These are phyloP conservation scores for Micrasema minimum DNA, from an alignment of 1,140 invertebrate genomes.

Conservation along the genomic window DNA sequence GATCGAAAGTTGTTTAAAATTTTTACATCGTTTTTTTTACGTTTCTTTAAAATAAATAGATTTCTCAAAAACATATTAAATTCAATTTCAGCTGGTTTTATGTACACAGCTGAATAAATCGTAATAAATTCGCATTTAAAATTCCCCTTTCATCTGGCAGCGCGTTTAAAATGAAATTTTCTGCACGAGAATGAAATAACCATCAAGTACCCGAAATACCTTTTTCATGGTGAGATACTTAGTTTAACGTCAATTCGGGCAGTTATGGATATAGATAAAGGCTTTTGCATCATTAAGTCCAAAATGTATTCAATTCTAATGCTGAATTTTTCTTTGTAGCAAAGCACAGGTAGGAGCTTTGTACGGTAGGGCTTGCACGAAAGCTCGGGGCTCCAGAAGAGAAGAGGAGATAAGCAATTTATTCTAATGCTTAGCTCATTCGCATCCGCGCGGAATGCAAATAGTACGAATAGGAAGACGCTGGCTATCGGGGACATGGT, in stretches of 20 bases:
- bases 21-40: too few relatives aligned
- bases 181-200: constrained; percentile 25
- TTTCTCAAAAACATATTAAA: too few relatives aligned
- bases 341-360: constrained; percentile 42
- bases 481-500: constrained; percentile 8
- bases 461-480: constrained; percentile 30
- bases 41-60: too few relatives aligned
- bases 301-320: constrained; percentile 51
- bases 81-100: too few relatives aligned
- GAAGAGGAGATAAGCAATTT: constrained; percentile 51
- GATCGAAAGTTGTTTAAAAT: too few relatives aligned
- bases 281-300: constrained; percentile 51
- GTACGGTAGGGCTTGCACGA: constrained; percentile 47
- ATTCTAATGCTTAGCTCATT: constrained; percentile 51
- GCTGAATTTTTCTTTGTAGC: constrained; percentile 48
- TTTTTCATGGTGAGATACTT: constrained; percentile 25
- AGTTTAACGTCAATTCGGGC: constrained; percentile 41
- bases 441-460: constrained; percentile 43
- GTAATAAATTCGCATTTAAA: too few relatives aligned
- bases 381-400: constrained; percentile 19
- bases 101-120: too few relatives aligned
- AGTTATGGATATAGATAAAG: constrained; percentile 49
- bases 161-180: constrained; percentile 32
- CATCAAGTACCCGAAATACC: constrained; percentile 31
- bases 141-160: too few relatives aligned